Conservation (phyloP, 2,888 invertebrate species). For the Epinotia ramella region DNA sequence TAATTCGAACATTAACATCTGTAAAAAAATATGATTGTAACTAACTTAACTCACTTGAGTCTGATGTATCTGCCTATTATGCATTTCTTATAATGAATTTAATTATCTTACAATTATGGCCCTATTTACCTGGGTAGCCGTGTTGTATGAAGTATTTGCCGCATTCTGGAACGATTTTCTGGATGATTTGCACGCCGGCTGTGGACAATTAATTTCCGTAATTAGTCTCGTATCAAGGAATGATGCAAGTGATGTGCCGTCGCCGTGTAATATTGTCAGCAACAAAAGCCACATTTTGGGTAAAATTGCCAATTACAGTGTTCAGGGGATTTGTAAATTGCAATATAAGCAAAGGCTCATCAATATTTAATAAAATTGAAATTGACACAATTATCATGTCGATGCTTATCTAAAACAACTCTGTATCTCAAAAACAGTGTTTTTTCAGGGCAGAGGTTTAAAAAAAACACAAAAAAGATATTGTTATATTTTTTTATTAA, state of each 20-base stretch:
- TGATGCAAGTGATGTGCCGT: background rate
- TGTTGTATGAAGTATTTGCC: background rate
- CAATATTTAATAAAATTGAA: background rate
- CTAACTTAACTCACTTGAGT: background rate
- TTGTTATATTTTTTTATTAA: too few relatives aligned
- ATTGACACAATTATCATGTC: background rate
- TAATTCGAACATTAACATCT: background rate
- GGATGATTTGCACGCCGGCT: slow-evolving; percentile 3
- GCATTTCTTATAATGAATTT: too few relatives aligned
- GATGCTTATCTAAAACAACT: too few relatives aligned
- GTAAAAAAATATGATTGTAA: background rate
- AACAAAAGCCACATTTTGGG: background rate
- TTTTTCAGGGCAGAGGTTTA: too few relatives aligned
- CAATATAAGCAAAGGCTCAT: too few relatives aligned
- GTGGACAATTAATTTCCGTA: background rate
- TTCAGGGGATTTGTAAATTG: too few relatives aligned
- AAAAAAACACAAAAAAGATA: too few relatives aligned
- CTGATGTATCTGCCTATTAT: background rate
- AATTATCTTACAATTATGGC: background rate
- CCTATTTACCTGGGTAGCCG: slow-evolving; percentile 23
- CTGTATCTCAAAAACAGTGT: too few relatives aligned
- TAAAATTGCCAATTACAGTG: too few relatives aligned
- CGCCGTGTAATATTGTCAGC: background rate
- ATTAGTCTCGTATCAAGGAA: background rate
- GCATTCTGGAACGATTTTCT: background rate